Evolutionary conservation across 1,140 invertebrate species (phyloP).

Genomic region (Anastrepha ludens): DNA sequence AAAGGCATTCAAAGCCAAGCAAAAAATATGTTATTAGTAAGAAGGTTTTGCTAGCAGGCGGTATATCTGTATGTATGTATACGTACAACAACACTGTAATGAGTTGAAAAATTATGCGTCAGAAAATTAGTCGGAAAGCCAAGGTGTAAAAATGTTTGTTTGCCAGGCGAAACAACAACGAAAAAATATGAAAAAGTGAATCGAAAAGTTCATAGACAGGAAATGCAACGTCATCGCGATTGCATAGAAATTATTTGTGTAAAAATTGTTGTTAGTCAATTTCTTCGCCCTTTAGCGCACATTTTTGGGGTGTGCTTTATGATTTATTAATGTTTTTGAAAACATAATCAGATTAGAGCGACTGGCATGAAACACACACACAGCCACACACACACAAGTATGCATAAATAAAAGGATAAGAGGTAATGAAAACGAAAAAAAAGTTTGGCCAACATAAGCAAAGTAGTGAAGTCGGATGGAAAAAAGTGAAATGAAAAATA

Average conservation of each 20-base stretch:
- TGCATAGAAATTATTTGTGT: conserved; percentile 18
- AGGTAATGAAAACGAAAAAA: background rate
- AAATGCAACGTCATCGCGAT: conserved; percentile 39
- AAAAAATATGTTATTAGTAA: no score
- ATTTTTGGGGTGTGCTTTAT: conserved; percentile 30
- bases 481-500: background rate
- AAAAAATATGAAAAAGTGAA: background rate
- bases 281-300: background rate
- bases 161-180: background rate
- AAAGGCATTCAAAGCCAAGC: no score
- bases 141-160: background rate
- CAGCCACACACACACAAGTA: background rate
- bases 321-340: conserved; percentile 46
- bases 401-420: background rate
- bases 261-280: background rate
- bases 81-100: background rate
- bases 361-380: background rate
- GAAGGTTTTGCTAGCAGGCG: no score
- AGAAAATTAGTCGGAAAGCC: background rate
- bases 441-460: background rate
- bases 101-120: conserved; percentile 42
- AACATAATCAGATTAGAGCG: conserved; percentile 24
- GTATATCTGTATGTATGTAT: background rate
- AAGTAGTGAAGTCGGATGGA: background rate
- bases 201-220: conserved; percentile 7